Evolutionary conservation across 2,888 invertebrate genomes (phyloP), one percentile per base, ranked within the genome.

Genomic region (Embidobia sp.): DNA sequence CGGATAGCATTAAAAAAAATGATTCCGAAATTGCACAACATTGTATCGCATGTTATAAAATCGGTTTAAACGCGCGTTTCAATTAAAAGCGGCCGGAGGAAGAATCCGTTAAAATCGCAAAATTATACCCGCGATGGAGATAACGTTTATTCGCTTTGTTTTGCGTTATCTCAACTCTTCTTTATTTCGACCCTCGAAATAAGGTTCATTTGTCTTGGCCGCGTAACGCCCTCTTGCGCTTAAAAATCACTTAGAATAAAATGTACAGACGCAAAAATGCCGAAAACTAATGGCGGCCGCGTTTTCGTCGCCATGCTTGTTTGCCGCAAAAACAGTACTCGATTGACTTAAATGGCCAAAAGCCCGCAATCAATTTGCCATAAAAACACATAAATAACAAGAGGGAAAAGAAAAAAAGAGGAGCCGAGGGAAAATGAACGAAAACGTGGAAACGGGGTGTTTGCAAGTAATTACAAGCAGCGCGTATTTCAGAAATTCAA

Each of bases 161-260:
- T 59, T 55, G 27, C 46, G 46, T 59, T 59, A 63, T 73, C 51
- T 64, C 51, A 35, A 42, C 22, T 40, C 33, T 73, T 64, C 73
- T 66, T 57, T 57, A 42, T 57, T 57, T 66, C 51, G 37, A 59
- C 57, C 27, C 22, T 13, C 19, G 27, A 13, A 61, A 26, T 61
- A 22, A 44, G 46, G 18, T 66, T 66, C 73, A 73, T 73, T 59
- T 73, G 37, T 64, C 73, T 73, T 48, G 18, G 15, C 11, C 16
- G 10, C 13, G 49, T 4, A 19, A 55, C 64, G 73, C 73, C 64
- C 49, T 18, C 49, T 64, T 57, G 73, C 42, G 40, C 73, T 64
- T 73, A 73, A 64, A 73, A 73, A 73, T 73, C 64, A 66, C 73
- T 73, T 59, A 57, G 64, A 73, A 73, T 66, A 59, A 66, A 73